These are phyloP conservation scores for Drosophila jambulina DNA, from an alignment of 1,140 invertebrate genomes.

Conservation along the genomic window DNA sequence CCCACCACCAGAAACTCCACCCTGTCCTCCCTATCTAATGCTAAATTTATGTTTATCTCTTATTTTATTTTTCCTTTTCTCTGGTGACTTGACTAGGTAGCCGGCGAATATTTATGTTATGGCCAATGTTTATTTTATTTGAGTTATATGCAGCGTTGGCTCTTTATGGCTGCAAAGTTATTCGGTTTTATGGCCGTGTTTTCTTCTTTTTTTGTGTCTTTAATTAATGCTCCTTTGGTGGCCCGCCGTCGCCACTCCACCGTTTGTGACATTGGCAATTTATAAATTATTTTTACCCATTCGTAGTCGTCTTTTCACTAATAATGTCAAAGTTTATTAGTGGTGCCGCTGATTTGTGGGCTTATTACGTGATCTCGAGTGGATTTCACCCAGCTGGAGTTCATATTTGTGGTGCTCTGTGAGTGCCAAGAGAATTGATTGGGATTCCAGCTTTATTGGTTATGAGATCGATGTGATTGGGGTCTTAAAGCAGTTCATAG, in stretches of 20 bases:
- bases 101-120: slow-evolving; percentile 75
- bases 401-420: slow-evolving; percentile 50
- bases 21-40: slow-evolving; percentile 46
- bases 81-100: slow-evolving; percentile 45
- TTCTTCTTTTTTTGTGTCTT: slow-evolving; percentile 30
- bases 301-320: slow-evolving; percentile 52
- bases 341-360: slow-evolving; percentile 62
- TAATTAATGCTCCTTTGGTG: slow-evolving; percentile 70
- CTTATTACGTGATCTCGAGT: slow-evolving; percentile 57
- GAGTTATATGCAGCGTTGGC: slow-evolving; percentile 70
- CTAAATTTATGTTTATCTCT: slow-evolving; percentile 75
- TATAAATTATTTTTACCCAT: slow-evolving; percentile 64
- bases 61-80: slow-evolving; percentile 25
- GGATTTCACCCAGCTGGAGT: slow-evolving; percentile 38
- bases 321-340: slow-evolving; percentile 72
- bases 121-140: slow-evolving; percentile 79
- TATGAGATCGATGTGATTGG: neutral
- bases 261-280: slow-evolving; percentile 70
- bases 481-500: neutral
- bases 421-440: slow-evolving; percentile 31
- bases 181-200: slow-evolving; percentile 44
- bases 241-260: slow-evolving; percentile 41
- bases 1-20: slow-evolving; percentile 8
- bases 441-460: neutral
- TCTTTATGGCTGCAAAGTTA: slow-evolving; percentile 45